phyloP scores from a whole-genome alignment of 2,888 invertebrate genomes.

The Aricia artaxerxes region DNA sequence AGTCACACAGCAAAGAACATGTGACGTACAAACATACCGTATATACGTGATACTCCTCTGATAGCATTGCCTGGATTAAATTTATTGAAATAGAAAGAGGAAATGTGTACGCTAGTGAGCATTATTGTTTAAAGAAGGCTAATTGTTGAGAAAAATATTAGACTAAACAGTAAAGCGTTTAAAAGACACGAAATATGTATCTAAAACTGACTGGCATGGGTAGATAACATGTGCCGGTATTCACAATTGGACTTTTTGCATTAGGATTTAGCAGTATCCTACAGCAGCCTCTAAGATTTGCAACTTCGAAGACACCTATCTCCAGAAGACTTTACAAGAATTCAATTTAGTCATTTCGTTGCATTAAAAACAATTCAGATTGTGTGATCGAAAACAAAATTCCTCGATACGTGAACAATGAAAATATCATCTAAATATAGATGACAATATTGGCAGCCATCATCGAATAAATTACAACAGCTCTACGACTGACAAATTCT shows the following conservation, averaged over 20 bases:
- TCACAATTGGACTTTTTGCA: background rate
- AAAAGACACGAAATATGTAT: background rate
- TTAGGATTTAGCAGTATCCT: background rate
- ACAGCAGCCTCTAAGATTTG: background rate
- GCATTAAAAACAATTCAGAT: background rate
- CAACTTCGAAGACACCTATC: background rate
- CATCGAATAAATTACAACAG: conserved; percentile 27
- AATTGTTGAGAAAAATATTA: background rate
- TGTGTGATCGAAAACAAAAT: background rate
- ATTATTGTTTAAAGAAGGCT: background rate
- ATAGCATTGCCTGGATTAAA: background rate
- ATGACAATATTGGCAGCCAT: conserved; percentile 32
- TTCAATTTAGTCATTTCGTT: background rate
- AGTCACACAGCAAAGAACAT: background rate
- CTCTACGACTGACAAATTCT: conserved; percentile 23
- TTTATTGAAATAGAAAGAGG: background rate
- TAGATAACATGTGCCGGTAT: background rate
- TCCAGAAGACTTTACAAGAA: background rate
- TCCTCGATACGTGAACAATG: background rate
- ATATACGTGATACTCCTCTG: background rate
- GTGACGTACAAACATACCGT: background rate
- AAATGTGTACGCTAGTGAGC: background rate
- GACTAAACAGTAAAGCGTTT: background rate
- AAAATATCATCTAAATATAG: conserved; percentile 29
- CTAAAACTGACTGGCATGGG: background rate